Percentiles rank a stretch among this genome's conserved stretches.
phyloP scores from a whole-genome alignment of 2,797 vertebrate genomes.

The Catostomus latipinnis region DNA sequence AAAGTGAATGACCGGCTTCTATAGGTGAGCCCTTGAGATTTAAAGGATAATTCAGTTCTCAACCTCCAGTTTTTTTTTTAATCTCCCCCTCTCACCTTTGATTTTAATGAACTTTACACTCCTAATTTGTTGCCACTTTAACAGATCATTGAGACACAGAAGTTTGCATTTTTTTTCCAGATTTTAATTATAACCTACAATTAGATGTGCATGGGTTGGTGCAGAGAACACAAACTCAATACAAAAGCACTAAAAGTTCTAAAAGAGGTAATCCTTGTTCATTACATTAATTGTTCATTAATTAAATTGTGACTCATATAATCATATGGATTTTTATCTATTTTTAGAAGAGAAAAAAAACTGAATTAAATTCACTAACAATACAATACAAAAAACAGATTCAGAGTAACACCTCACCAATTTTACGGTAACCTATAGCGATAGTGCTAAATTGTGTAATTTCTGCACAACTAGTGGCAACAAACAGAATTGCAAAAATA shows the following conservation, averaged over 20 bases:
- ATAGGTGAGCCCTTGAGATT: background rate
- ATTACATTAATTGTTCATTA: too few species aligned
- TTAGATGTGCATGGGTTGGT: background rate
- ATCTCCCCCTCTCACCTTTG: slow-evolving; percentile 25
- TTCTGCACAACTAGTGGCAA: background rate
- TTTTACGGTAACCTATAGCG: background rate
- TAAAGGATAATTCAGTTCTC: background rate
- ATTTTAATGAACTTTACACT: slow-evolving; percentile 52
- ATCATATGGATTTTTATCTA: background rate
- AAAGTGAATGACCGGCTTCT: background rate
- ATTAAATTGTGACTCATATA: background rate
- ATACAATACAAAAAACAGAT: background rate
- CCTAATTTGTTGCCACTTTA: slow-evolving; percentile 48
- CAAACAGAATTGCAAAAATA: background rate
- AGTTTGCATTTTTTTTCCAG: slow-evolving; percentile 56
- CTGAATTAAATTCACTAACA: background rate
- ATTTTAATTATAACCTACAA: slow-evolving; percentile 58
- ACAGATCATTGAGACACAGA: slow-evolving; percentile 53
- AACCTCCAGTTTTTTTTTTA: background rate
- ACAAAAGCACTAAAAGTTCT: background rate
- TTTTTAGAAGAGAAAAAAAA: background rate
- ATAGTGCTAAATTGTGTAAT: background rate
- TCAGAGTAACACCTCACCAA: background rate
- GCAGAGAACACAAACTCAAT: slow-evolving; percentile 16
- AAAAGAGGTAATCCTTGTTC: background rate